A percentile compares a stretch with the other conserved stretches of the same genome.
These are phyloP conservation scores for Hirundo rustica DNA, from an alignment of 2,797 vertebrate genomes.

Conservation along the genomic window DNA sequence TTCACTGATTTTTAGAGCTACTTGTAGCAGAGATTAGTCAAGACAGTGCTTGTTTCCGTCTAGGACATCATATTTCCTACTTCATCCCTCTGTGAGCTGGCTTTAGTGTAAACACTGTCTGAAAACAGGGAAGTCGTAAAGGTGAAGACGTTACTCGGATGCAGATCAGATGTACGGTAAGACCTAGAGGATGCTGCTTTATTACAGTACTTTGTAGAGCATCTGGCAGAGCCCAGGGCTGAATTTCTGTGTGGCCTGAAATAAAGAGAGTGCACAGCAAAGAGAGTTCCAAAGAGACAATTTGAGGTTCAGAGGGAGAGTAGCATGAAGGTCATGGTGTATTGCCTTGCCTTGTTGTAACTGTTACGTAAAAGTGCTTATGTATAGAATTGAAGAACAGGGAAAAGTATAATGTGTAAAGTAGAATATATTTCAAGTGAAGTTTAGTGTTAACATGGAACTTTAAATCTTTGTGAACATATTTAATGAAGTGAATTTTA, in stretches of 20 bases:
- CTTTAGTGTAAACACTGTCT: neutral
- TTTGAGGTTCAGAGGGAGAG: neutral
- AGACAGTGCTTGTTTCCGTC: neutral
- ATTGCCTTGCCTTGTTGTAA: neutral
- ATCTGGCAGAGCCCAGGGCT: neutral
- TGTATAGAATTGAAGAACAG: neutral
- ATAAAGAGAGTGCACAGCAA: neutral
- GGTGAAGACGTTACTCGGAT: neutral
- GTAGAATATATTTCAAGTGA: neutral
- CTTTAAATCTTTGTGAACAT: neutral
- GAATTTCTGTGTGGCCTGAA: neutral
- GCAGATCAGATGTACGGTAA: neutral
- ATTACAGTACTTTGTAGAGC: neutral
- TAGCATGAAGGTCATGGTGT: neutral
- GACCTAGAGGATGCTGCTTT: neutral
- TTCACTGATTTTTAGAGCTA: neutral
- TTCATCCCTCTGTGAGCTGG: neutral
- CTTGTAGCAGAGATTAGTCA: neutral
- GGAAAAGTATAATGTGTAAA: neutral
- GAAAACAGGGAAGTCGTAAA: neutral
- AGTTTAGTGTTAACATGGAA: neutral
- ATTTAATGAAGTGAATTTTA: neutral
- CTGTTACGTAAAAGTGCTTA: neutral
- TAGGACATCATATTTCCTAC: neutral
- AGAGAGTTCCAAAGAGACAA: neutral